Conservation (phyloP, 2,113 vertebrate species). For the Gallinago media region DNA sequence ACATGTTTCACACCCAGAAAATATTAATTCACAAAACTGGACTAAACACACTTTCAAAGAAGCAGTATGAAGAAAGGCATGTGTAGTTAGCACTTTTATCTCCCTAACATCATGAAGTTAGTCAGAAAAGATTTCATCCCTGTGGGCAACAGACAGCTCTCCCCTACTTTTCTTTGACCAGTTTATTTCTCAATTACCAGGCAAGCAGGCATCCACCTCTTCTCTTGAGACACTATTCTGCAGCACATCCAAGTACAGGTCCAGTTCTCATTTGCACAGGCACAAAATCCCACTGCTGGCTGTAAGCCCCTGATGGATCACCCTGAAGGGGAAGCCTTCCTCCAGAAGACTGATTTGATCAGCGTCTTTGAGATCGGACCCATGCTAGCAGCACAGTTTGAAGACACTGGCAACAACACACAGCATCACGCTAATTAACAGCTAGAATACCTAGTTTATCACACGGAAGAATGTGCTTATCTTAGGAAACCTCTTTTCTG, state of each 20-base stretch:
- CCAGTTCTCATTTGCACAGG: background rate
- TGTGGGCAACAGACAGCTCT: background rate
- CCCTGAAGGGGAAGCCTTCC: background rate
- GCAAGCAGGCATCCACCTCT: background rate
- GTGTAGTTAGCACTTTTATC: background rate
- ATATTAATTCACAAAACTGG: background rate
- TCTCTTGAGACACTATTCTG: background rate
- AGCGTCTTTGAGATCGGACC: background rate
- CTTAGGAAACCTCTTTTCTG: background rate
- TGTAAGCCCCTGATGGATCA: background rate
- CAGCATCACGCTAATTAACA: background rate
- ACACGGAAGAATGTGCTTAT: background rate
- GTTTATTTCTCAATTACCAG: background rate
- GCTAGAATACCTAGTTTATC: background rate
- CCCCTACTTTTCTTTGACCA: background rate
- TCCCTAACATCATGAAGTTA: background rate
- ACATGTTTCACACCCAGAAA: background rate
- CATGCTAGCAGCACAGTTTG: background rate
- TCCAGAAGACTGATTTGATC: rapidly evolving
- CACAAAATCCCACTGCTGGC: background rate
- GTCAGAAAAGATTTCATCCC: background rate
- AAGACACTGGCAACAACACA: background rate
- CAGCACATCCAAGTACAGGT: background rate
- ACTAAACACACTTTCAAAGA: background rate
- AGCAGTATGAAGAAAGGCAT: background rate